Evolutionary conservation across 2,888 invertebrate species (phyloP).

Genomic region (Protodeltote pygarga): DNA sequence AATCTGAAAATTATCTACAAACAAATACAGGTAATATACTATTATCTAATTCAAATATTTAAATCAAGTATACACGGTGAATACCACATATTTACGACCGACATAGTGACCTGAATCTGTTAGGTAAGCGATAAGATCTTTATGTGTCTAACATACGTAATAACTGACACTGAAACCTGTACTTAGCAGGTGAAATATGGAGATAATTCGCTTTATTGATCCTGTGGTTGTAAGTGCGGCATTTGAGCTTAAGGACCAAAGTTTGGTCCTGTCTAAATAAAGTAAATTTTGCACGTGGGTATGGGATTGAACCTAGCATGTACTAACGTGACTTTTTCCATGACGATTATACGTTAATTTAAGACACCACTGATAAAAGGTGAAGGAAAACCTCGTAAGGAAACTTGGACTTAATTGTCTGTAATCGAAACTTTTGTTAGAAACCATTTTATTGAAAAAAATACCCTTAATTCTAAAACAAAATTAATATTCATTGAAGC

Average conservation of each 20-base stretch:
- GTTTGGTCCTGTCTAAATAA: too few species aligned
- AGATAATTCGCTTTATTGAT: too few species aligned
- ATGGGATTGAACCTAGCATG: too few species aligned
- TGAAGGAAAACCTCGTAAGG: too few species aligned
- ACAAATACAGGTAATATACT: neutral
- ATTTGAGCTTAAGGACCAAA: too few species aligned
- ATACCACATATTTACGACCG: constrained; percentile 24
- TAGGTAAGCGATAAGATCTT: constrained; percentile 20
- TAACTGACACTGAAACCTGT: neutral
- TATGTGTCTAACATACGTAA: constrained; percentile 4
- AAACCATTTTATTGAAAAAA: constrained; percentile 6
- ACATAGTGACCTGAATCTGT: constrained; percentile 14
- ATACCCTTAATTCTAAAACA: constrained; percentile 26
- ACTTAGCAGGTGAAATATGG: too few species aligned
- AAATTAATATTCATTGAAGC: constrained; percentile 39
- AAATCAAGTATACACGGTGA: constrained; percentile 24
- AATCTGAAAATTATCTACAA: neutral
- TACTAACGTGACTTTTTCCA: too few species aligned
- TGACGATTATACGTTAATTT: too few species aligned
- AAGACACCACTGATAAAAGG: too few species aligned
- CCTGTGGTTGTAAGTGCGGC: too few species aligned
- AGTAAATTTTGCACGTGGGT: too few species aligned
- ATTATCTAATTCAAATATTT: constrained; percentile 11
- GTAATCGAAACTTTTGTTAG: neutral
- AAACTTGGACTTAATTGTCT: too few species aligned